phyloP scores from a whole-genome alignment of 1,140 invertebrate species.

The Drosophila ogumai region DNA sequence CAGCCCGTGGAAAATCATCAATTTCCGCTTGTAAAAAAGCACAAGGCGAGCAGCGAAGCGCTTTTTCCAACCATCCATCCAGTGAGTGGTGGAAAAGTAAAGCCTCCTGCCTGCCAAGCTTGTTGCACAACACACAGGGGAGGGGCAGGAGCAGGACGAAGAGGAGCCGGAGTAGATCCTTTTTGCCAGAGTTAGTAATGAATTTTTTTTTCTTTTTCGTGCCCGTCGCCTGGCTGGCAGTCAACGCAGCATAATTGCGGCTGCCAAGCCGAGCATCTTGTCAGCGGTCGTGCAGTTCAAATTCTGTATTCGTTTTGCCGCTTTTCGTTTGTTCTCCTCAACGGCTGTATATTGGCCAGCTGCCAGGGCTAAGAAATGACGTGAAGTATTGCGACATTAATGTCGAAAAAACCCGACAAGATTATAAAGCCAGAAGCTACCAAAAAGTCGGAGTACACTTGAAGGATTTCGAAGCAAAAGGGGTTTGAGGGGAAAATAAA shows the following conservation, averaged over 20 bases:
- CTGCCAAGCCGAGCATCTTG: constrained; percentile 64
- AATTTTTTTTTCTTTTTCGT: constrained; percentile 66
- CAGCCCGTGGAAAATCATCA: constrained; percentile 78
- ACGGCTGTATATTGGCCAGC: constrained; percentile 58
- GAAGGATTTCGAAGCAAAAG: not conserved
- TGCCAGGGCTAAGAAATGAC: constrained; percentile 67
- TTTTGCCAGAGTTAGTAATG: constrained; percentile 58
- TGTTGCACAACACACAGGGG: constrained; percentile 36
- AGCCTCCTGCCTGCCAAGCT: constrained; percentile 40
- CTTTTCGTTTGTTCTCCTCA: constrained; percentile 30
- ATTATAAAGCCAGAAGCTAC: constrained; percentile 51
- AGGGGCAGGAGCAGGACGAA: not conserved
- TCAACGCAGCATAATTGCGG: constrained; percentile 67
- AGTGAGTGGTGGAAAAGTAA: constrained; percentile 39
- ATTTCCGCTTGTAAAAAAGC: constrained; percentile 82
- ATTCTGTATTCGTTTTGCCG: constrained; percentile 31
- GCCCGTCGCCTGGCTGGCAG: constrained; percentile 32
- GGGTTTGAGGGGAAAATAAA: not conserved
- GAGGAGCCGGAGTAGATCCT: not conserved
- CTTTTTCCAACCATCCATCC: constrained; percentile 18
- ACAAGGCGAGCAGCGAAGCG: constrained; percentile 68
- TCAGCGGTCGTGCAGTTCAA: constrained; percentile 51
- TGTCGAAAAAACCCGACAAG: constrained; percentile 62
- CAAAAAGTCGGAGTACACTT: constrained; percentile 14
- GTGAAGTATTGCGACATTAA: constrained; percentile 62